A percentile compares a stretch with the other conserved stretches of the same genome.
Conservation (phyloP, 2,797 vertebrate genomes). For the Labeo calbasu region DNA sequence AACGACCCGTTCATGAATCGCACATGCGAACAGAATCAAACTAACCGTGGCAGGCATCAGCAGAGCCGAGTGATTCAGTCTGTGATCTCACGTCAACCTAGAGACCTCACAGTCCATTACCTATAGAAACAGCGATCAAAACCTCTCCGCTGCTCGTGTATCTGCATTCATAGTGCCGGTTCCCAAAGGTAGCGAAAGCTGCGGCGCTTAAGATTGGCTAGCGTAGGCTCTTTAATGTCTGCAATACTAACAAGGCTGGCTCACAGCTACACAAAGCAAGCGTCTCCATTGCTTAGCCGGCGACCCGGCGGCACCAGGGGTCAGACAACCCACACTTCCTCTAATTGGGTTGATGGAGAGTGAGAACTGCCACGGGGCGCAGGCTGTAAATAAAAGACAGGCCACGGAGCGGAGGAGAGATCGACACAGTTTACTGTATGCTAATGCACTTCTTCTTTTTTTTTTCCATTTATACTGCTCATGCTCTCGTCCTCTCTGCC, state of each 20-base stretch:
- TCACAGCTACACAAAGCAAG: conserved; percentile 37
- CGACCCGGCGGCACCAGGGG: conserved; percentile 46
- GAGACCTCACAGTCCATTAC: conserved; percentile 31
- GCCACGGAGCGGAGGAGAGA: conserved; percentile 22
- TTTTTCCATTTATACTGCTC: conserved; percentile 35
- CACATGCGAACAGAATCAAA: neutral
- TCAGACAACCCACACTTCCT: conserved; percentile 48
- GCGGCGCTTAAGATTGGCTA: conserved; percentile 38
- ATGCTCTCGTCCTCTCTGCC: neutral
- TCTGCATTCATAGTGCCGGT: conserved; percentile 18
- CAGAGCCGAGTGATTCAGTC: conserved; percentile 4
- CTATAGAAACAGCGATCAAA: conserved; percentile 41
- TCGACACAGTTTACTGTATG: conserved; percentile 47
- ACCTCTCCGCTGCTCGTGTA: conserved; percentile 20
- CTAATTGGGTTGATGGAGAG: conserved; percentile 60
- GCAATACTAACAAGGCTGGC: conserved; percentile 53
- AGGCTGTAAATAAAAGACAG: conserved; percentile 56
- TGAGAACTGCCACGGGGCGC: conserved; percentile 52
- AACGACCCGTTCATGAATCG: neutral
- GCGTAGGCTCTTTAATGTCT: conserved; percentile 47
- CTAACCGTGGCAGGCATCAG: conserved; percentile 8
- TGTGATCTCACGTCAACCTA: conserved; percentile 18
- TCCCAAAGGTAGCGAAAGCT: conserved; percentile 31
- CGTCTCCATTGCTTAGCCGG: conserved; percentile 40
- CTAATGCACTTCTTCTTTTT: conserved; percentile 37